Evolutionary conservation across 2,113 vertebrate genomes (phyloP).

Genomic region (Lophius piscatorius): DNA sequence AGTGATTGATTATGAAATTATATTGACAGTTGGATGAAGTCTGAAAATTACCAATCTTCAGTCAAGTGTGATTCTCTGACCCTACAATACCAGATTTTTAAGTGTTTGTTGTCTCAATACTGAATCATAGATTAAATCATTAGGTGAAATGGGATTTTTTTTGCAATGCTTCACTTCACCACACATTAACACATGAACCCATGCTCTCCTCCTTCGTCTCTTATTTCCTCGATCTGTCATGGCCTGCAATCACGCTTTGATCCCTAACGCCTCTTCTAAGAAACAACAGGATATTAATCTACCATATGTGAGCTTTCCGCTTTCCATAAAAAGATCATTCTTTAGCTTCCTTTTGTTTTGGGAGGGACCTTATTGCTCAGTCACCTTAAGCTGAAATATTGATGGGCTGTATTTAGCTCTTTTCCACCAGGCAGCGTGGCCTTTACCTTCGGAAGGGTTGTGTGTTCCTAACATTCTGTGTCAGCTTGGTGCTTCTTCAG

Average conservation of each 20-base stretch:
- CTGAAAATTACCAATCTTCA: too few species aligned
- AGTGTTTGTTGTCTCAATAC: too few species aligned
- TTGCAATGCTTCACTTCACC: background rate
- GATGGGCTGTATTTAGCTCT: constrained; percentile 41
- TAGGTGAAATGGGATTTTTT: background rate
- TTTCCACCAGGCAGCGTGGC: background rate
- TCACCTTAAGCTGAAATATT: constrained; percentile 28
- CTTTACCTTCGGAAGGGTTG: constrained; percentile 19
- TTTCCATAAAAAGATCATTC: background rate
- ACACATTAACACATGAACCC: constrained; percentile 4
- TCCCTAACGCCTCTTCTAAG: constrained; percentile 42
- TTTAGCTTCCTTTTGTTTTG: constrained; percentile 26
- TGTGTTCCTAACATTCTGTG: background rate
- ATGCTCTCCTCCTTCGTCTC: background rate
- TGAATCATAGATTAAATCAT: too few species aligned
- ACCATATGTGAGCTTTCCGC: constrained; percentile 47
- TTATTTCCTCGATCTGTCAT: constrained; percentile 20
- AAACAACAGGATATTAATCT: constrained; percentile 56
- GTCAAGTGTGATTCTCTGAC: too few species aligned
- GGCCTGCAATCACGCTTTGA: constrained; percentile 1
- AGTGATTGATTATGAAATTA: too few species aligned
- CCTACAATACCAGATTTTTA: too few species aligned
- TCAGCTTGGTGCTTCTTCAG: background rate
- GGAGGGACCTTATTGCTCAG: constrained; percentile 31
- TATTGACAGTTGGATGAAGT: too few species aligned